A percentile compares a stretch with the other conserved stretches of the same genome.
These are phyloP conservation scores for Drosophila pseudotalamancana DNA, from an alignment of 2,888 invertebrate species.

Conservation along the genomic window DNA sequence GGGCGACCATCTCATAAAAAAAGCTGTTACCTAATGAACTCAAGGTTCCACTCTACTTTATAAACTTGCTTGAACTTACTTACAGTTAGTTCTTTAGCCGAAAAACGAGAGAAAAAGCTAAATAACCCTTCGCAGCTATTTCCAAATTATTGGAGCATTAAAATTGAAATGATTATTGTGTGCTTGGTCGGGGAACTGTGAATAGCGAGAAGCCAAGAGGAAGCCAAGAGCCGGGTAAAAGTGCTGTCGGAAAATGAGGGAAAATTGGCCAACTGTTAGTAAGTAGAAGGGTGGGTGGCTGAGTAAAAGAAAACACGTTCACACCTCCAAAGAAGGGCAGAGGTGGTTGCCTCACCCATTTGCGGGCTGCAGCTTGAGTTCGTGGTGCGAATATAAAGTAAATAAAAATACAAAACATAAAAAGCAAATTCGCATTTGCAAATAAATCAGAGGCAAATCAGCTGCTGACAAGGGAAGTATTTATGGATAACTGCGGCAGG, in stretches of 20 bases:
- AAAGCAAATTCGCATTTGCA: slow-evolving; percentile 80
- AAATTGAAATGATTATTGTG: slow-evolving; percentile 79
- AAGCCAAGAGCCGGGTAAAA: slow-evolving; percentile 13
- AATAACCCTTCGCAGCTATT: slow-evolving; percentile 67
- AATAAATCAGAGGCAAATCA: slow-evolving; percentile 80
- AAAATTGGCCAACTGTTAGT: slow-evolving; percentile 57
- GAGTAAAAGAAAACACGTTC: slow-evolving; percentile 65
- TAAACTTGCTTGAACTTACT: slow-evolving; percentile 16
- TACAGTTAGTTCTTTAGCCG: slow-evolving; percentile 1
- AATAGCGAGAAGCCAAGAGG: slow-evolving; percentile 30
- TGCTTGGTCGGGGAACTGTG: slow-evolving; percentile 48
- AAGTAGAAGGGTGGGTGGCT: slow-evolving; percentile 20
- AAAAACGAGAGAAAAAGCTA: slow-evolving; percentile 12
- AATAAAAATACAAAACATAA: slow-evolving; percentile 77
- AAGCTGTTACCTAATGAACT: slow-evolving; percentile 48
- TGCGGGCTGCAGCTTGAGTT: slow-evolving; percentile 42
- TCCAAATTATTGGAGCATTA: slow-evolving; percentile 78
- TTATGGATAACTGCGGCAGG: slow-evolving; percentile 66
- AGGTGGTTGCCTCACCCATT: slow-evolving; percentile 33
- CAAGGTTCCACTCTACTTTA: slow-evolving; percentile 31
- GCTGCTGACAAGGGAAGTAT: slow-evolving; percentile 81
- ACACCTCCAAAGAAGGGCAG: slow-evolving; percentile 52
- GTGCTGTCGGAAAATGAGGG: slow-evolving; percentile 34
- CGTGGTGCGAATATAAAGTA: slow-evolving; percentile 80
- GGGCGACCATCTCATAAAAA: slow-evolving; percentile 1